A percentile compares a stretch with the other conserved stretches of the same genome.
phyloP scores from a whole-genome alignment of 1,140 invertebrate species.

The Parapsyche elsis region DNA sequence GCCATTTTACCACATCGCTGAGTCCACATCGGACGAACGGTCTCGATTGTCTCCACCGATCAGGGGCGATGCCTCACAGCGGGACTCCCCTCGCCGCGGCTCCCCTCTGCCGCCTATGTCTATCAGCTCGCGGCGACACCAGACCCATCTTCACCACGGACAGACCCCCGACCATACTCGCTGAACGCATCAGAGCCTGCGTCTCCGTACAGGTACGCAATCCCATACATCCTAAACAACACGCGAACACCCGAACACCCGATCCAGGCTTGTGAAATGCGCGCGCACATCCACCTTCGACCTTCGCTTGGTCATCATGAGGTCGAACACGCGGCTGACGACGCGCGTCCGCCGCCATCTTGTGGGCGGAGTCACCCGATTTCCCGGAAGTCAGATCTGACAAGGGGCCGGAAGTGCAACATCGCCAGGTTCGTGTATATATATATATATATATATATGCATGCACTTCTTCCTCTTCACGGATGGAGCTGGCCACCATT shows the following conservation, averaged over 20 bases:
- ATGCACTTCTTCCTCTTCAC: too few species aligned
- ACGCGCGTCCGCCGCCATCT: not conserved
- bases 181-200: conserved; percentile 71
- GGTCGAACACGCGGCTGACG: not conserved
- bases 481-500: too few species aligned
- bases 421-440: too few species aligned
- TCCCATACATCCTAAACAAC: not conserved
- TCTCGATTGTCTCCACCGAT: too few species aligned
- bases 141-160: conserved; percentile 60
- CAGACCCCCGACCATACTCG: conserved; percentile 66
- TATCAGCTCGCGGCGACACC: conserved; percentile 68
- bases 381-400: not conserved
- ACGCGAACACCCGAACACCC: not conserved
- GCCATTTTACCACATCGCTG: too few species aligned
- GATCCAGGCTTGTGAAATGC: not conserved
- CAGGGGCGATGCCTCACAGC: conserved; percentile 17
- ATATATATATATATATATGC: too few species aligned
- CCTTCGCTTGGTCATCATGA: conserved; percentile 2
- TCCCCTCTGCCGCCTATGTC: conserved; percentile 70
- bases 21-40: too few species aligned
- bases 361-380: not conserved
- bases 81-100: conserved; percentile 26
- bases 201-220: conserved; percentile 71
- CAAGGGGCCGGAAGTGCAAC: not conserved
- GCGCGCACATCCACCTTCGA: conserved; percentile 24